Evolutionary conservation across 1,140 invertebrate species (phyloP).

Genomic region (Hormaphis cornu): DNA sequence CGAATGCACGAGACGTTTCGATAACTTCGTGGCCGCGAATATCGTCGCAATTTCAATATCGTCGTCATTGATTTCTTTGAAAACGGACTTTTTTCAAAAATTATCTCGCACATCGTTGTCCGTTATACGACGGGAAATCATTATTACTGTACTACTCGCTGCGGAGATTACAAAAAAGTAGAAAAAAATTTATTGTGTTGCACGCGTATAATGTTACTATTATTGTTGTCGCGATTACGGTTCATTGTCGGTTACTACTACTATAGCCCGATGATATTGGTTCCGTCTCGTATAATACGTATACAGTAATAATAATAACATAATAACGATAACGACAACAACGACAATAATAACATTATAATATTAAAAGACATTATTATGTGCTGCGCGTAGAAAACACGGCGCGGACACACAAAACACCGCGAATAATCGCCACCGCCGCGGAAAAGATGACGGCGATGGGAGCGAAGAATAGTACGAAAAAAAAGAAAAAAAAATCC

Average conservation of each 20-base stretch:
- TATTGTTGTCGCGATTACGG: not conserved
- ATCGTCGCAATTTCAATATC: no score
- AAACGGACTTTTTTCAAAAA: no score
- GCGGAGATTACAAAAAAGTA: not conserved
- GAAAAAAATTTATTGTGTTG: not conserved
- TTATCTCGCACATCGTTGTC: no score
- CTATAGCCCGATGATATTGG: constrained; percentile 12
- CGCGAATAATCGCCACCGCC: constrained; percentile 24
- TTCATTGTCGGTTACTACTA: constrained; percentile 26
- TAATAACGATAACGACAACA: not conserved
- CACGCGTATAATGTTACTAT: not conserved
- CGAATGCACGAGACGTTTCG: no score
- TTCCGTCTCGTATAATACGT: not conserved
- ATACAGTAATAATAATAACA: not conserved
- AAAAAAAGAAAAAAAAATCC: not conserved
- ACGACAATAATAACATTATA: not conserved
- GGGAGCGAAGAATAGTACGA: not conserved
- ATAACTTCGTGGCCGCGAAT: no score
- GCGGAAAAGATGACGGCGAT: constrained; percentile 15
- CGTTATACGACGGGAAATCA: no score
- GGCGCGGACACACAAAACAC: constrained; percentile 6
- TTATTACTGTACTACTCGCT: no score
- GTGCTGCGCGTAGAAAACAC: no score
- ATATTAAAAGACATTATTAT: no score
- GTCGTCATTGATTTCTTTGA: no score